Conservation (phyloP, 1,140 invertebrate species). For the Tyrophagus putrescentiae region DNA sequence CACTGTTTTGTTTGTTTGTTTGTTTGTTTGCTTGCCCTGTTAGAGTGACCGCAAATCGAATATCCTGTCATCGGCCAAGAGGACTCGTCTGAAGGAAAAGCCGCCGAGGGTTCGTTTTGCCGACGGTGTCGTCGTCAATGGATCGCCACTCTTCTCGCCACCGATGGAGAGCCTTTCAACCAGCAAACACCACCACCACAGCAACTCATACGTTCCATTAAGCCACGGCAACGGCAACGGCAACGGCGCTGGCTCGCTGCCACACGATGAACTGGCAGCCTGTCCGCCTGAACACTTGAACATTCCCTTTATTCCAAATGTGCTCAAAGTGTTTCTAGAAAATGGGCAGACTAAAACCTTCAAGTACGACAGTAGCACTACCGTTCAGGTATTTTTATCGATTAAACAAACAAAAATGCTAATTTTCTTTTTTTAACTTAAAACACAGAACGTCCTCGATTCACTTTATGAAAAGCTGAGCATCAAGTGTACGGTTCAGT, state of each 20-base stretch:
- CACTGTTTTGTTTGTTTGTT: not conserved
- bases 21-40: slow-evolving; percentile 27
- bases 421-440: slow-evolving; percentile 11
- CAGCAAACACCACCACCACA: too few species aligned
- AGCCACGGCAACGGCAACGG: not conserved
- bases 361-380: slow-evolving; percentile 77
- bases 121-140: slow-evolving; percentile 71
- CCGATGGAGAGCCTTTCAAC: too few species aligned
- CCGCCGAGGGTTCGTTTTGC: slow-evolving; percentile 74
- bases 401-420: not conserved
- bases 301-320: slow-evolving; percentile 71
- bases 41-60: slow-evolving; percentile 58
- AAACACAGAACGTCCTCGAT: slow-evolving; percentile 54
- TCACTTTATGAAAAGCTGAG: slow-evolving; percentile 71
- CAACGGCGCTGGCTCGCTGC: not conserved
- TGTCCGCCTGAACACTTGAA: too few species aligned
- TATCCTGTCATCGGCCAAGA: slow-evolving; percentile 65
- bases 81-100: slow-evolving; percentile 58
- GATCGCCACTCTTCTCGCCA: slow-evolving; percentile 44
- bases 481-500: slow-evolving; percentile 60
- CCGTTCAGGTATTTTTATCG: slow-evolving; percentile 49
- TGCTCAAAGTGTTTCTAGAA: slow-evolving; percentile 76
- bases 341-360: slow-evolving; percentile 93
- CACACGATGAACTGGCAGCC: too few species aligned
- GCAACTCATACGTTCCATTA: too few species aligned